A percentile compares a stretch with the other conserved stretches of the same genome.
Evolutionary conservation across 1,140 invertebrate species (phyloP).

Genomic region (Amphibalanus amphitrite): DNA sequence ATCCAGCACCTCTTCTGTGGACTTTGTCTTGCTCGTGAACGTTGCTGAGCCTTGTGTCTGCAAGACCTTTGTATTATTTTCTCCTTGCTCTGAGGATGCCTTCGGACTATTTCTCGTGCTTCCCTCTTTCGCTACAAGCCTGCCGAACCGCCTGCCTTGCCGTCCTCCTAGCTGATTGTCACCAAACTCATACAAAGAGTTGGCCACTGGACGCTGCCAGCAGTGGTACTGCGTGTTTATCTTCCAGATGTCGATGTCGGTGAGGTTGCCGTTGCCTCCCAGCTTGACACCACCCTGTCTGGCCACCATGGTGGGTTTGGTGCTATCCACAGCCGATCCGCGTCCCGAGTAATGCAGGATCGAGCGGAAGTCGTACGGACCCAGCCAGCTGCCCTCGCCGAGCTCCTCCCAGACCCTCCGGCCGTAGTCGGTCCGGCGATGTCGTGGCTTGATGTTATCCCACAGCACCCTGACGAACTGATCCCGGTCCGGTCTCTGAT

Average conservation of each 20-base stretch:
- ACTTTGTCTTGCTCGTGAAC: no score
- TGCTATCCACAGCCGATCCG: neutral
- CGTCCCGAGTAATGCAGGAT: neutral
- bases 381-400: constrained; percentile 9
- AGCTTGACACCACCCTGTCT: neutral
- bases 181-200: neutral
- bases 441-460: constrained; percentile 23
- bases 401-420: constrained; percentile 12
- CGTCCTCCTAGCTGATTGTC: no score
- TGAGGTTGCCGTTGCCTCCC: neutral
- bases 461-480: constrained; percentile 25
- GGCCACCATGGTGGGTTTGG: neutral
- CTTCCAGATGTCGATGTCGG: neutral
- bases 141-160: no score
- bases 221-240: neutral
- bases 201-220: neutral
- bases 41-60: no score
- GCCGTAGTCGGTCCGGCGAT: neutral
- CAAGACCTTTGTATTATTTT: no score
- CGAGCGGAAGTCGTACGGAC: neutral
- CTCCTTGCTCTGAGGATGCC: no score
- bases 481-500: constrained; percentile 29
- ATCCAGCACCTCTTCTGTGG: no score
- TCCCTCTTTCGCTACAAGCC: no score
- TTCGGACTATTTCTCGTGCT: no score